A percentile compares a stretch with the other conserved stretches of the same genome.
Conservation (phyloP, 2,888 invertebrate species). For the Aelia acuminata region DNA sequence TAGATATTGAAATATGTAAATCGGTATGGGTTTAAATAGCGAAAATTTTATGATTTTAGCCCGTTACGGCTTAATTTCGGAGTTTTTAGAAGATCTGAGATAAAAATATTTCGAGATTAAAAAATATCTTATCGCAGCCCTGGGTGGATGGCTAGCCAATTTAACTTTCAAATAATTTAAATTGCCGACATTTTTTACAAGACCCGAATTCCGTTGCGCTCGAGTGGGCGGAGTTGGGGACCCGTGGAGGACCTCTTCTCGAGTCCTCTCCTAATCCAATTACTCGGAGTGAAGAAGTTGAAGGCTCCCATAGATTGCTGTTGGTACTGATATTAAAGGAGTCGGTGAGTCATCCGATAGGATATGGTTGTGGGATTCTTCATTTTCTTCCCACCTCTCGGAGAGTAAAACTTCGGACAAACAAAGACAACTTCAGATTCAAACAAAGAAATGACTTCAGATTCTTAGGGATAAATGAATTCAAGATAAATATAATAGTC, state of each 20-base stretch:
- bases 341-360: background rate
- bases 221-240: background rate
- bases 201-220: background rate
- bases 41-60: too few relatives aligned
- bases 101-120: too few relatives aligned
- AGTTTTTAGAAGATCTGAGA: too few relatives aligned
- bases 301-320: background rate
- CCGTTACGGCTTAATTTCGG: too few relatives aligned
- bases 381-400: background rate
- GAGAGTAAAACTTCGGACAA: background rate
- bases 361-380: background rate
- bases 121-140: background rate
- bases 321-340: background rate
- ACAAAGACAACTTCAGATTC: background rate
- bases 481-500: too few relatives aligned
- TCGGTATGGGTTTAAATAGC: too few relatives aligned
- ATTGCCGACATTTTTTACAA: background rate
- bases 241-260: background rate
- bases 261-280: background rate
- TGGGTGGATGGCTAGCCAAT: background rate
- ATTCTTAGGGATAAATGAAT: too few relatives aligned
- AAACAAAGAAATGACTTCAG: too few relatives aligned
- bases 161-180: background rate
- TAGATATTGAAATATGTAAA: too few relatives aligned
- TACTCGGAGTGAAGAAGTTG: background rate